A percentile compares a stretch with the other conserved stretches of the same genome.
These are phyloP conservation scores for Hystrix brachyura DNA, from an alignment of 2,113 vertebrate genomes.

Conservation along the genomic window DNA sequence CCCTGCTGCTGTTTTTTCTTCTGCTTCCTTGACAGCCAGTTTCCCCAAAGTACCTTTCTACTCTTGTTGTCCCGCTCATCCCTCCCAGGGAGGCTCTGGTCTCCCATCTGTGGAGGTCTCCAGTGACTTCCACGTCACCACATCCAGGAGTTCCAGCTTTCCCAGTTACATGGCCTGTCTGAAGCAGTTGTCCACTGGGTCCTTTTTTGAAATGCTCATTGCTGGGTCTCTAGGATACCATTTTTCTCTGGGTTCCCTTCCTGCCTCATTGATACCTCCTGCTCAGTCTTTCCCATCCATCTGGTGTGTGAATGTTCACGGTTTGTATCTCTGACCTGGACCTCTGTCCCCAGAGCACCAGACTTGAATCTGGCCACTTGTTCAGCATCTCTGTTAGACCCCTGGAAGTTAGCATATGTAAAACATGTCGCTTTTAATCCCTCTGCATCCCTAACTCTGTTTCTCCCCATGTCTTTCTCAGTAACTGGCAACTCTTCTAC, in stretches of 20 bases:
- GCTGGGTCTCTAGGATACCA: not conserved
- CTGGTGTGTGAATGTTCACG: not conserved
- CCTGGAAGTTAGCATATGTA: not conserved
- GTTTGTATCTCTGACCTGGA: not conserved
- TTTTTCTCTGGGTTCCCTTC: not conserved
- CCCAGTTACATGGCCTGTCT: not conserved
- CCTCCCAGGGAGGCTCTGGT: not conserved
- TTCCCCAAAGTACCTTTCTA: not conserved
- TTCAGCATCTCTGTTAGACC: not conserved
- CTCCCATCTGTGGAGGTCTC: not conserved
- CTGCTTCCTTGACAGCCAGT: not conserved
- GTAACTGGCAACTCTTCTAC: not conserved
- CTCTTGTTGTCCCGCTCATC: no score
- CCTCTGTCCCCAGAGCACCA: not conserved
- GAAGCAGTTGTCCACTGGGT: not conserved
- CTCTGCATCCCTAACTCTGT: not conserved
- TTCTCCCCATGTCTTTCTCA: not conserved
- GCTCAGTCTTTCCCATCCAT: not conserved
- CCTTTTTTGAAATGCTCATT: not conserved
- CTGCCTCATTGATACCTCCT: not conserved
- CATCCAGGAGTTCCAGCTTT: not conserved
- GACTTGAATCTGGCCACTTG: not conserved
- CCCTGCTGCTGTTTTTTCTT: not conserved
- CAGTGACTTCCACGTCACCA: fast-evolving
- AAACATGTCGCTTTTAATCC: not conserved